Percentiles rank a stretch among this genome's conserved stretches.
These are phyloP conservation scores for Formica selysi DNA, from an alignment of 1,140 invertebrate genomes.

Conservation along the genomic window DNA sequence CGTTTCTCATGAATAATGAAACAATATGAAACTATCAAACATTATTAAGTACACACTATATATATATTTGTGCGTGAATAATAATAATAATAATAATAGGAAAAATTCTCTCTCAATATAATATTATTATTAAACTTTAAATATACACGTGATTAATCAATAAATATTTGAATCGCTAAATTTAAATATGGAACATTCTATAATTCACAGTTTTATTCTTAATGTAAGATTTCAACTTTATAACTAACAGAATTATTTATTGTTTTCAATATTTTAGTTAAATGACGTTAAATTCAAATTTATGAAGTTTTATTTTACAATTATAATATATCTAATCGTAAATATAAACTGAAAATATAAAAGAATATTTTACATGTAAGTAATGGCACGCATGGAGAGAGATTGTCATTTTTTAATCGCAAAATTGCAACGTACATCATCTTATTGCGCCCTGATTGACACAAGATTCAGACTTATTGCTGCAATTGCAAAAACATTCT, in stretches of 20 bases:
- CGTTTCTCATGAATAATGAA: slow-evolving; percentile 9
- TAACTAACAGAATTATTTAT: neutral
- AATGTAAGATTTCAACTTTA: neutral
- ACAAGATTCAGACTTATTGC: neutral
- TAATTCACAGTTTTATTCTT: neutral
- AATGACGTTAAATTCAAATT: too few species aligned
- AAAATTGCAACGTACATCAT: neutral
- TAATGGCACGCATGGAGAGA: neutral
- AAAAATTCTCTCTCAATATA: neutral
- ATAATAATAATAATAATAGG: neutral
- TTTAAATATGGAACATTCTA: neutral
- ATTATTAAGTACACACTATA: neutral
- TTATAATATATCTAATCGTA: neutral
- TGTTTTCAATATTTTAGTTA: neutral
- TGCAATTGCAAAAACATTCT: slow-evolving; percentile 25
- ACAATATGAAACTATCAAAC: neutral
- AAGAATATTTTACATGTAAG: neutral
- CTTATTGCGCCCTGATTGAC: neutral
- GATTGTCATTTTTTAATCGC: neutral
- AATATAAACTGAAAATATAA: neutral
- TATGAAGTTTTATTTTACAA: neutral
- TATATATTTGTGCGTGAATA: neutral
- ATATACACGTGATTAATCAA: neutral
- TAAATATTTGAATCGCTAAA: neutral
- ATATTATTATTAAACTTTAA: neutral